Evolutionary conservation across 1,140 invertebrate species (phyloP).

Genomic region (Mylabris phalerata): DNA sequence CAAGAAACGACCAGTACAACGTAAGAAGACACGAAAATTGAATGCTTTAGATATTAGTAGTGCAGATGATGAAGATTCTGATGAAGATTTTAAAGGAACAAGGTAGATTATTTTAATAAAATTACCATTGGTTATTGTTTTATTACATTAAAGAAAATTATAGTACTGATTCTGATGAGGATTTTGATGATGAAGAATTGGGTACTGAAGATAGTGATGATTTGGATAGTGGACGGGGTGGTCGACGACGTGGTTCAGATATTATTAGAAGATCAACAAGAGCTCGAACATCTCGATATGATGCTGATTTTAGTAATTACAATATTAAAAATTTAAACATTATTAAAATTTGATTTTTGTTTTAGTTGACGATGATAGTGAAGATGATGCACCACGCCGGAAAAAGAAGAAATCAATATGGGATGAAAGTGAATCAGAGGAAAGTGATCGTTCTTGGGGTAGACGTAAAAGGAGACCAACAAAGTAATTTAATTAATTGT

Average conservation of each 20-base stretch:
- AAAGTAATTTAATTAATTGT: neutral
- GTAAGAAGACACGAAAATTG: constrained; percentile 65
- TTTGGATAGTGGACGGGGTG: constrained; percentile 42
- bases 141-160: too few relatives aligned
- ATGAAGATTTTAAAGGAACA: constrained; percentile 79
- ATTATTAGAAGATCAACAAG: constrained; percentile 53
- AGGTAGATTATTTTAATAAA: neutral
- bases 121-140: too few relatives aligned
- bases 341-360: neutral
- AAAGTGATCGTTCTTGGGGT: constrained; percentile 54
- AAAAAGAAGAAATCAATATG: constrained; percentile 48
- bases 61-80: constrained; percentile 67
- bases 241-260: constrained; percentile 40
- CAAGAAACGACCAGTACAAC: constrained; percentile 38
- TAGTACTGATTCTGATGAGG: constrained; percentile 25
- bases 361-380: constrained; percentile 5
- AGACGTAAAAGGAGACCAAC: constrained; percentile 42
- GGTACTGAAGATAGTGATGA: constrained; percentile 55
- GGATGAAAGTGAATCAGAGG: constrained; percentile 50
- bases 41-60: constrained; percentile 76
- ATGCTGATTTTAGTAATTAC: constrained; percentile 52
- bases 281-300: constrained; percentile 48
- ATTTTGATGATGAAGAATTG: constrained; percentile 51
- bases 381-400: constrained; percentile 51
- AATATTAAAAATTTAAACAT: neutral